A percentile compares a stretch with the other conserved stretches of the same genome.
These are phyloP conservation scores for Rhombomys opimus DNA, from an alignment of 2,113 vertebrate genomes.

Conservation along the genomic window DNA sequence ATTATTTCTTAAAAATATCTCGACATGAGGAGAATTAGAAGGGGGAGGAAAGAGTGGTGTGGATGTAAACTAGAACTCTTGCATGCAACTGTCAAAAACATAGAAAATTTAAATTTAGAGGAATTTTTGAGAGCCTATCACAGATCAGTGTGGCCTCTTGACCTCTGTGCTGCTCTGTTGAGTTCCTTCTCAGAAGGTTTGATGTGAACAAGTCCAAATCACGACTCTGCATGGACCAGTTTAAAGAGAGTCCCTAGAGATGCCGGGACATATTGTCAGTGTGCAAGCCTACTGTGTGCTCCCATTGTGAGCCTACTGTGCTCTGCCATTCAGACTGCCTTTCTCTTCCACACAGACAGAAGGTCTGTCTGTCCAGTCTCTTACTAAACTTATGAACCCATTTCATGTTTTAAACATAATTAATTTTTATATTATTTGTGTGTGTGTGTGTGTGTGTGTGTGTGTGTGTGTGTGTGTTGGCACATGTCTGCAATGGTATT, in stretches of 20 bases:
- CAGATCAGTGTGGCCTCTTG: not conserved
- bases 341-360: not conserved
- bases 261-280: not conserved
- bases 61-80: not conserved
- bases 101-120: not conserved
- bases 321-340: not conserved
- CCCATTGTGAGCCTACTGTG: not conserved
- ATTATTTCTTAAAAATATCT: not conserved
- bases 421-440: not conserved
- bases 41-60: fast-evolving
- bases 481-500: not conserved
- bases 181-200: not conserved
- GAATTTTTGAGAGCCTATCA: not conserved
- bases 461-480: not conserved
- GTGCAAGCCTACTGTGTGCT: not conserved
- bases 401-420: not conserved
- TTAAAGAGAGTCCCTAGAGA: not conserved
- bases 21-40: not conserved
- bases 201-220: not conserved
- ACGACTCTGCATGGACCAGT: not conserved
- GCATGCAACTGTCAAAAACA: not conserved
- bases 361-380: not conserved
- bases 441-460: not conserved
- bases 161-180: fast-evolving
- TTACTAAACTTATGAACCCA: not conserved